Evolutionary conservation across 2,888 invertebrate species (phyloP).

Genomic region (Meganola albula): DNA sequence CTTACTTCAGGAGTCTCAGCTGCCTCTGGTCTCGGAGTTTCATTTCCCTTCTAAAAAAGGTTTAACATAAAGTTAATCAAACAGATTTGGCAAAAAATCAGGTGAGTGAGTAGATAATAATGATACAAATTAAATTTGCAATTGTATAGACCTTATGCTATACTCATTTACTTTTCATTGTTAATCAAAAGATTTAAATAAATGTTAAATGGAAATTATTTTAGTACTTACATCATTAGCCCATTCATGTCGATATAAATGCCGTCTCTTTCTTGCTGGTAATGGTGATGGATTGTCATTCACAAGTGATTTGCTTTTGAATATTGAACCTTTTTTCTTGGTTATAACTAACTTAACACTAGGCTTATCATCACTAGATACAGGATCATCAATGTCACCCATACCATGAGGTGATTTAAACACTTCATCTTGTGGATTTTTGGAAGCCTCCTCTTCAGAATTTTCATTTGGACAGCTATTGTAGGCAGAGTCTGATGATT

Average conservation of each 20-base stretch:
- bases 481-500: slow-evolving; percentile 64
- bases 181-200: too few species aligned
- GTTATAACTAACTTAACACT: slow-evolving; percentile 84
- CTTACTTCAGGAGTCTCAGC: slow-evolving; percentile 48
- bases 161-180: too few species aligned
- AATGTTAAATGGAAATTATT: not conserved
- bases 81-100: too few species aligned
- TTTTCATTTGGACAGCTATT: slow-evolving; percentile 69
- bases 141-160: too few species aligned
- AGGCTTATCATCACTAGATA: slow-evolving; percentile 65
- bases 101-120: too few species aligned
- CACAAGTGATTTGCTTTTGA: slow-evolving; percentile 87
- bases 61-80: not conserved
- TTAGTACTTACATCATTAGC: slow-evolving; percentile 81
- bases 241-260: slow-evolving; percentile 94
- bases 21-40: slow-evolving; percentile 69
- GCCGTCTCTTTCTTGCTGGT: slow-evolving; percentile 84
- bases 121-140: too few species aligned
- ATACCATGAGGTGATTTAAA: slow-evolving; percentile 62
- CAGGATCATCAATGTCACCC: slow-evolving; percentile 52
- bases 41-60: slow-evolving; percentile 67
- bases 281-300: slow-evolving; percentile 77
- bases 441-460: slow-evolving; percentile 58
- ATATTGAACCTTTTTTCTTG: slow-evolving; percentile 93
- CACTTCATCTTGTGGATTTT: slow-evolving; percentile 59